Percentiles rank a stretch among this genome's conserved stretches.
These are phyloP conservation scores for Melanotaenia trifasciata DNA, from an alignment of 2,797 vertebrate species.

Conservation along the genomic window DNA sequence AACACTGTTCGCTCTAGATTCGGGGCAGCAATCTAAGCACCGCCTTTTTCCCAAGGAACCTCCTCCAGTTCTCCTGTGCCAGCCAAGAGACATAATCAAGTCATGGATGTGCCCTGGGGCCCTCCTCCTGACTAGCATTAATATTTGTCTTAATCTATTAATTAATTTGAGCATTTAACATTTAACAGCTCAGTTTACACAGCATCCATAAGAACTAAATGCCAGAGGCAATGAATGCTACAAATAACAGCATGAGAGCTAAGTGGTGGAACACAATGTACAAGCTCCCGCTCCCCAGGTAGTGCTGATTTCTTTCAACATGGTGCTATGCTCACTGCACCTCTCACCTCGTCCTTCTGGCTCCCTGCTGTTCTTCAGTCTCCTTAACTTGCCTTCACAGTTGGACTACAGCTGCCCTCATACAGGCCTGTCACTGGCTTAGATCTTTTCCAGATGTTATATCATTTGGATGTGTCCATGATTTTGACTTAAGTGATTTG, in stretches of 20 bases:
- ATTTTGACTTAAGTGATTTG: constrained; percentile 49
- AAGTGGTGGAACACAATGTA: constrained; percentile 69
- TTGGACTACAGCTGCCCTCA: constrained; percentile 66
- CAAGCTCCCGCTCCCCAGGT: constrained; percentile 60
- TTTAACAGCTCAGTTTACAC: constrained; percentile 50
- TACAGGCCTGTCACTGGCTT: constrained; percentile 49
- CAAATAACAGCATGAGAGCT: constrained; percentile 59
- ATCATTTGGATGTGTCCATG: constrained; percentile 35
- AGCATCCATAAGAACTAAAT: constrained; percentile 32
- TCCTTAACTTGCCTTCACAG: constrained; percentile 68
- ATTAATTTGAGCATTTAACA: constrained; percentile 44
- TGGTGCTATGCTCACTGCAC: constrained; percentile 59
- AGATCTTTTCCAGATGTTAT: constrained; percentile 76
- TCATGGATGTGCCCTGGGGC: constrained; percentile 2
- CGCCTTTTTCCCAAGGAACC: background rate
- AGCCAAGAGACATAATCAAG: background rate
- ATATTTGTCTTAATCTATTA: constrained; percentile 31
- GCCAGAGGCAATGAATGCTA: constrained; percentile 61
- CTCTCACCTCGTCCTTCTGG: constrained; percentile 69
- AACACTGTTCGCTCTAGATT: background rate
- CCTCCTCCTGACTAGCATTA: constrained; percentile 4
- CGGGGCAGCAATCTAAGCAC: background rate
- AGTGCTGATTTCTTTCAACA: constrained; percentile 70
- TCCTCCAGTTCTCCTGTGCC: constrained; percentile 1
- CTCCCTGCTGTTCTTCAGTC: constrained; percentile 69